Evolutionary conservation across 2,113 vertebrate species (phyloP), one percentile per base, ranked within the genome.

Genomic region (Nicator chloris): DNA sequence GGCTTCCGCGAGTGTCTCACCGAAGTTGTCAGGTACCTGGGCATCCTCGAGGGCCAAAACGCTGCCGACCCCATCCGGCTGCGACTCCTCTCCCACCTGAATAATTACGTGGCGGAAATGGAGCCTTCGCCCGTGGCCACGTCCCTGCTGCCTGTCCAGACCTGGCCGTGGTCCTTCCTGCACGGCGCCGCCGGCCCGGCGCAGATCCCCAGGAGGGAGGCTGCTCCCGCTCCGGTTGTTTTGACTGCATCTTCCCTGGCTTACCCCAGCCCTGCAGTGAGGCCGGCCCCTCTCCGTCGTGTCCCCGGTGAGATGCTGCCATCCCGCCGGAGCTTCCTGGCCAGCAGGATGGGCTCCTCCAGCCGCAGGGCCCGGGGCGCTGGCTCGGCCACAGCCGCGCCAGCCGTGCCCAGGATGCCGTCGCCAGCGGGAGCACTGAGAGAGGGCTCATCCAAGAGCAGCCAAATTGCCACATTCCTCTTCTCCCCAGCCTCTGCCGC

Each of bases 1-100:
- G 99, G 99, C 37, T 99, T 99, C 89, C 98, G 99, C 10, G 99
- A 99, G 82, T 99, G 99, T 12, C 98, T 99, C 73, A 99, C 99
- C 0, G 99, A 99, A 61, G 99, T 99, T 65, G 98, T 99, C 89
- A 98, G 99, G 92, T 99, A 99, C 96, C 98, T 99, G 95, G 98
- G 98, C 53, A 95, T 98, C 79, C 97, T 99, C 24, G 99, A 99
- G 86, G 98, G 98, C 11, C 97, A 98, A 15, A 98, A 99, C 20
- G 97, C 98, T 1, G 37, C 97, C 2, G 99, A 99, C 86, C 99
- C 99, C 6, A 98, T 99, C 45, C 98, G 98, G 42, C 98, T 98
- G 65, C 98, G 98, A 47, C 98, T 99, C 44, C 98, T 99, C 60
- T 99, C 99, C 71, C 99, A 99, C 96, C 98, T 99, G 50, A 99